Percentiles rank a stretch among this genome's conserved stretches.
Evolutionary conservation across 2,113 vertebrate species (phyloP).

Genomic region (Podiceps cristatus): DNA sequence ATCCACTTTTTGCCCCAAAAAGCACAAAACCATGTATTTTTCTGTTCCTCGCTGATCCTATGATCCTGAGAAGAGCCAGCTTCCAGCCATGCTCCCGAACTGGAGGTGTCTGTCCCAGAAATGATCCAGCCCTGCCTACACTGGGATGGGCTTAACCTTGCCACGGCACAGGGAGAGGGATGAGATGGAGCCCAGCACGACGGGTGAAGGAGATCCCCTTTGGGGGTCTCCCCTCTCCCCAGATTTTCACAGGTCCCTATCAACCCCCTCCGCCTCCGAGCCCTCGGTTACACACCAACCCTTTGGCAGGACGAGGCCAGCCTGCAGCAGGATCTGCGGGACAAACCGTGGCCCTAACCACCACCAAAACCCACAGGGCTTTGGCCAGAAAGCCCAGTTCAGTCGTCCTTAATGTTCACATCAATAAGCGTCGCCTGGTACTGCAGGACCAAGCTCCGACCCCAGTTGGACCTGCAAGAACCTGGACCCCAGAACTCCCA

Average conservation of each 20-base stretch:
- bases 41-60: neutral
- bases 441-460: rapidly evolving
- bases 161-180: neutral
- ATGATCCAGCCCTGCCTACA: neutral
- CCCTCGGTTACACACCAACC: neutral
- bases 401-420: neutral
- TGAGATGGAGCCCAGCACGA: neutral
- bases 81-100: neutral
- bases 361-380: neutral
- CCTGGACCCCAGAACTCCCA: rapidly evolving
- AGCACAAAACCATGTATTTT: neutral
- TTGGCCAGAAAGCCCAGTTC: neutral
- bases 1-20: neutral
- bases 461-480: rapidly evolving
- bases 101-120: neutral
- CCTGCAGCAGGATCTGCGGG: neutral
- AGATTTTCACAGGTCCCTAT: neutral
- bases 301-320: neutral
- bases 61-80: neutral
- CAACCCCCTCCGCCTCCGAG: neutral
- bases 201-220: neutral
- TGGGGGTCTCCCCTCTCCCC: neutral
- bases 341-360: neutral
- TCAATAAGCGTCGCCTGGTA: neutral
- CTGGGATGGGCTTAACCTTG: neutral